Conservation (phyloP, 1,140 invertebrate species). For the Steinernema feltiae region DNA sequence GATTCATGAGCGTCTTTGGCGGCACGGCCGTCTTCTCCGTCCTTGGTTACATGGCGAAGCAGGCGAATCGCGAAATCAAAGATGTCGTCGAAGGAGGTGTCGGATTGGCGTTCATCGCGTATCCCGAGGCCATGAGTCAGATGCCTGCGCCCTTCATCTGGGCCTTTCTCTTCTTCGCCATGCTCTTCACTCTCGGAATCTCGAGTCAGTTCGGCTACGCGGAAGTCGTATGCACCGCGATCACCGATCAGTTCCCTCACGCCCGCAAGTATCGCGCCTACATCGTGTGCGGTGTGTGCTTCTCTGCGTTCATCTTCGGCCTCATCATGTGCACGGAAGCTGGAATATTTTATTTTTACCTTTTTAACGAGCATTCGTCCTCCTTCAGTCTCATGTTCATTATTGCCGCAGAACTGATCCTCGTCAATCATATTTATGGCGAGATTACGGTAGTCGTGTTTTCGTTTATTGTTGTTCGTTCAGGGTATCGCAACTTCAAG, state of each 20-base stretch:
- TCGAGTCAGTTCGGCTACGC: constrained; percentile 46
- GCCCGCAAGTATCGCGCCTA: not conserved
- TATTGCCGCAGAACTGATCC: not conserved
- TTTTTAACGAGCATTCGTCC: not conserved
- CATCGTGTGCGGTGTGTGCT: not conserved
- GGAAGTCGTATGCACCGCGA: not conserved
- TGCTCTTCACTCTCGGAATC: constrained; percentile 59
- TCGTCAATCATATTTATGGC: not conserved
- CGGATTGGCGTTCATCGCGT: constrained; percentile 49
- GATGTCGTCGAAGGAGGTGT: constrained; percentile 65
- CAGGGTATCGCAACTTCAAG: not conserved
- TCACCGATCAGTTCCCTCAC: not conserved
- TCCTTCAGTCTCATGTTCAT: not conserved
- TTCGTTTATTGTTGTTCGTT: not conserved
- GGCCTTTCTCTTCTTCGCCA: constrained; percentile 59
- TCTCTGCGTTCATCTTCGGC: not conserved
- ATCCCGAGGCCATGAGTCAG: constrained; percentile 59
- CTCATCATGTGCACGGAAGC: not conserved
- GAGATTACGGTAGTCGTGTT: not conserved
- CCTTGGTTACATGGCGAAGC: constrained; percentile 64
- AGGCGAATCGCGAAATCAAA: constrained; percentile 60
- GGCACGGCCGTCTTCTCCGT: constrained; percentile 67
- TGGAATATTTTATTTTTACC: not conserved
- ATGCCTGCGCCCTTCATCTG: constrained; percentile 61
- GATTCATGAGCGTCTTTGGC: constrained; percentile 65